Conservation (phyloP, 2,797 vertebrate species). For the Halcyon leucocephala region DNA sequence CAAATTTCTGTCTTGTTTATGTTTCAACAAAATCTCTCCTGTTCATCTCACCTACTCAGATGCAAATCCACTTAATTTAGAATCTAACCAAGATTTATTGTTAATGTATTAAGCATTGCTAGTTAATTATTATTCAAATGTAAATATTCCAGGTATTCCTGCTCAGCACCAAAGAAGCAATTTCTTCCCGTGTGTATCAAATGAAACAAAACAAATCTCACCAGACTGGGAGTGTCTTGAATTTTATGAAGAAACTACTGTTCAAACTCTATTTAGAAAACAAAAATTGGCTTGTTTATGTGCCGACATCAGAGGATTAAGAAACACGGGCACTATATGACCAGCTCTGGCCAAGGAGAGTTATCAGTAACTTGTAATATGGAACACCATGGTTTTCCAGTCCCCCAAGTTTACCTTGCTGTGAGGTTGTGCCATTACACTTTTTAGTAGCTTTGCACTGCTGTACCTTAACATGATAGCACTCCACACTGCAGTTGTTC, state of each 20-base stretch:
- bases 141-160: conserved; percentile 38
- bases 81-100: conserved; percentile 67
- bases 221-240: not conserved
- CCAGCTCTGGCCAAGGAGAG: not conserved
- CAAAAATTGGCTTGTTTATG: not conserved
- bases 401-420: not conserved
- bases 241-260: not conserved
- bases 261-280: not conserved
- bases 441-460: not conserved
- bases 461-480: not conserved
- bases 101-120: conserved; percentile 60
- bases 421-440: not conserved
- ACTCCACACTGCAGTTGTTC: not conserved
- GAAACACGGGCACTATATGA: not conserved
- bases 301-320: not conserved
- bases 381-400: not conserved
- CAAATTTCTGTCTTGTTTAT: conserved; percentile 56
- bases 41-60: conserved; percentile 68
- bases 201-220: not conserved
- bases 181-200: conserved; percentile 2
- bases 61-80: conserved; percentile 69
- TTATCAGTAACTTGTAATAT: not conserved
- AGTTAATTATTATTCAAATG: conserved; percentile 70
- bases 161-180: conserved; percentile 13
- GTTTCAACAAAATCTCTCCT: conserved; percentile 60